Evolutionary conservation across 2,797 vertebrate genomes (phyloP).

Genomic region (Anas flavirostris): DNA sequence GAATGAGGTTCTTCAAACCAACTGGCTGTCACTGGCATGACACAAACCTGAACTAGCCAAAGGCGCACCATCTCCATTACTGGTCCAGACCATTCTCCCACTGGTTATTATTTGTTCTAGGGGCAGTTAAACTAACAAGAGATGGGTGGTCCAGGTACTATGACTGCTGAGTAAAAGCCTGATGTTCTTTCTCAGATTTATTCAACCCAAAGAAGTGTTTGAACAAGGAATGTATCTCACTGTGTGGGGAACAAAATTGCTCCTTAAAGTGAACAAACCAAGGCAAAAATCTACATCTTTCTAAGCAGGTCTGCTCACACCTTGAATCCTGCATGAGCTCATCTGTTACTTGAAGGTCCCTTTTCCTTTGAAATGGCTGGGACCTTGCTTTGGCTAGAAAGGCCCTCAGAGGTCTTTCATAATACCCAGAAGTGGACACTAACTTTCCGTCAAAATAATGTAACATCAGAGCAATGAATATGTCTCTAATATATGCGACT

Average conservation of each 20-base stretch:
- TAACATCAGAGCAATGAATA: neutral
- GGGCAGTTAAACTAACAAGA: slow-evolving; percentile 18
- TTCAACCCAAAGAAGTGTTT: neutral
- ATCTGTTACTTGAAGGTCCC: neutral
- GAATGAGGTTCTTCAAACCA: neutral
- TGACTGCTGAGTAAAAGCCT: neutral
- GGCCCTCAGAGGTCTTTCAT: neutral
- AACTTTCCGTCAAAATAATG: neutral
- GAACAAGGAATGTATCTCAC: neutral
- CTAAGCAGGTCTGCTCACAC: neutral
- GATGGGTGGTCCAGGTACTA: neutral
- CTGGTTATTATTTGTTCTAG: neutral
- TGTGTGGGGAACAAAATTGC: neutral
- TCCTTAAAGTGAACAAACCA: neutral
- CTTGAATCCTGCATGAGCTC: neutral
- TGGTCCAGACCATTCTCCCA: neutral
- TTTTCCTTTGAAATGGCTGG: neutral
- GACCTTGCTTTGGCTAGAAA: neutral
- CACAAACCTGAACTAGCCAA: neutral
- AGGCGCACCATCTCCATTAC: neutral
- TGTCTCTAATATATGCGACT: neutral
- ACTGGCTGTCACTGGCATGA: neutral
- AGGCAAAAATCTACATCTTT: neutral
- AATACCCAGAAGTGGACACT: neutral
- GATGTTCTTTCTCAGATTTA: neutral